phyloP scores from a whole-genome alignment of 2,888 invertebrate genomes.

The Drosophila subquinaria region DNA sequence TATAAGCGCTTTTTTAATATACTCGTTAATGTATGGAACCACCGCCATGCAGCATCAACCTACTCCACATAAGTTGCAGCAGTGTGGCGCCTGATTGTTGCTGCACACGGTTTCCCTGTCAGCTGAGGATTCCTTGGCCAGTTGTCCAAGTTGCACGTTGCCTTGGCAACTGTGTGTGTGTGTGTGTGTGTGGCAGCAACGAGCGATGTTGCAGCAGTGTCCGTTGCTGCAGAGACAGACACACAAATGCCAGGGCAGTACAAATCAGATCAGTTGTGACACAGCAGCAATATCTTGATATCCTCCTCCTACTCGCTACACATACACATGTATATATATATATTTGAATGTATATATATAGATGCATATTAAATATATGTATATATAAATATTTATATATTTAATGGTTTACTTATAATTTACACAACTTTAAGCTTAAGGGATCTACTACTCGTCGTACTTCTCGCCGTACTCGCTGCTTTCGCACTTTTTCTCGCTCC shows the following conservation, averaged over 20 bases:
- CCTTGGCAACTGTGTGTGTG: background rate
- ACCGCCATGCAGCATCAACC: background rate
- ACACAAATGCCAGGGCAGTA: background rate
- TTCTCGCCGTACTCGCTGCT: constrained; percentile 5
- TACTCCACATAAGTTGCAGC: constrained; percentile 50
- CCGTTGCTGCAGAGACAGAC: constrained; percentile 4
- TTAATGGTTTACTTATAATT: constrained; percentile 65
- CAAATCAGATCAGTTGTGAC: background rate
- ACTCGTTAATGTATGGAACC: constrained; percentile 58
- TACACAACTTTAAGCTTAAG: constrained; percentile 79
- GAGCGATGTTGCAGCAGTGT: constrained; percentile 57
- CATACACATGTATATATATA: constrained; percentile 35
- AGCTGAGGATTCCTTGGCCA: constrained; percentile 23
- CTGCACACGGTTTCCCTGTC: constrained; percentile 14
- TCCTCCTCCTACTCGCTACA: constrained; percentile 27
- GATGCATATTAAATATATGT: constrained; percentile 45
- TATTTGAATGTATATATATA: constrained; percentile 44
- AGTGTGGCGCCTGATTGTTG: constrained; percentile 11
- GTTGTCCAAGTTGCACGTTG: background rate
- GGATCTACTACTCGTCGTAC: constrained; percentile 58
- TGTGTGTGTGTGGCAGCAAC: constrained; percentile 10
- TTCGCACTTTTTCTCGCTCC: constrained; percentile 11
- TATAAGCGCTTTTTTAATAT: constrained; percentile 79
- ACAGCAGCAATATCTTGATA: constrained; percentile 22
- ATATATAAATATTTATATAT: constrained; percentile 51